Evolutionary conservation across 2,113 vertebrate species (phyloP), one percentile per base, ranked within the genome.

Genomic region (Gavialis gangeticus): DNA sequence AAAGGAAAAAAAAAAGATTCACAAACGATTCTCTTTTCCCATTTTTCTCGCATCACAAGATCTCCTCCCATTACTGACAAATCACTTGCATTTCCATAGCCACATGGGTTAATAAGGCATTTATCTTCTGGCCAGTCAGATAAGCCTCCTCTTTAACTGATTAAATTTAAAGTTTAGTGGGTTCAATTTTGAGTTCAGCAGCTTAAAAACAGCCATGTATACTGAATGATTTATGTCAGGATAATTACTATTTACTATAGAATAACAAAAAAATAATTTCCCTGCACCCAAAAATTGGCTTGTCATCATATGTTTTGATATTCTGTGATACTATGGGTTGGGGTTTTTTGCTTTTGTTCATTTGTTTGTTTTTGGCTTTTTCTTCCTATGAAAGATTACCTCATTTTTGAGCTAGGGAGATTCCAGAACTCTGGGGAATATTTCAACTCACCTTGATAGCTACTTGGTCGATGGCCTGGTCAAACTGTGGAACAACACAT

Each of bases 211-310:
- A 58, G 30, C 59, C 58, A 46, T 67, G 14, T 19, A 85, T 28
- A 37, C 86, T 79, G 28, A 88, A 21, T 13, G 28, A 46, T 64
- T 64, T 85, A 27, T 79, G 60, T 63, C 88, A 90, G 82, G 63
- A 54, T 1, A 4, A 91, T 30, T 75, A 88, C 12, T 15, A 54
- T 58, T 77, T 87, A 73, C 24, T 30, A 75, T 37, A 78, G 89
- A 92, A 63, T 3, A 85, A 59, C 10, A 62, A 63, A 7, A 63
- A n/a, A 62, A 25, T 13, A 78, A 64, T 60, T 63, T 28, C 69
- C 12, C 30, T 90, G 80, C 24, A 54, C 10, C 79, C 75, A 90
- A 73, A 94, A 89, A 79, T 34, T 2, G 85, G 76, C 54, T 85
- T 58, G 30, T 12, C 58, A 66, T 80, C 82, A 69, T 69, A 17